These are phyloP conservation scores for Artemia sp. DNA, from an alignment of 2,888 invertebrate species.

Conservation along the genomic window DNA sequence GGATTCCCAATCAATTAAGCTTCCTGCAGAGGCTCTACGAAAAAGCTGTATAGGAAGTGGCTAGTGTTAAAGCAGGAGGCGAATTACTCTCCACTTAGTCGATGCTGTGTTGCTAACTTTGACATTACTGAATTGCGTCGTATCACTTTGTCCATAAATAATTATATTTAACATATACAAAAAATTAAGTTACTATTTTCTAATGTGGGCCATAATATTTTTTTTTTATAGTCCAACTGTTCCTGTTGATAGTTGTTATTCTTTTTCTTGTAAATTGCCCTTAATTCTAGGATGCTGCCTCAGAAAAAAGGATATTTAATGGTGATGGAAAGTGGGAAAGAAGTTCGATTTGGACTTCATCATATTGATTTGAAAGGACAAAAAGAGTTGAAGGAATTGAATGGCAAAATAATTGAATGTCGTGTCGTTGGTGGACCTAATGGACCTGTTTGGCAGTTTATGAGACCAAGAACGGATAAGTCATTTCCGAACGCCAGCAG, in stretches of 20 bases:
- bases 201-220: not conserved
- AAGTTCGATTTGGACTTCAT: slow-evolving; percentile 43
- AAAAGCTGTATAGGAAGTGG: too few relatives aligned
- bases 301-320: slow-evolving; percentile 53
- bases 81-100: too few relatives aligned
- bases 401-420: slow-evolving; percentile 94
- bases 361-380: slow-evolving; percentile 53
- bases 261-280: slow-evolving; percentile 8
- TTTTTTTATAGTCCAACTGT: not conserved
- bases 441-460: slow-evolving; percentile 62
- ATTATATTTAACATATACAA: too few relatives aligned
- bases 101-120: too few relatives aligned
- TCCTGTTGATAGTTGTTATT: not conserved
- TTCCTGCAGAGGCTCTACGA: too few relatives aligned
- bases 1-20: too few relatives aligned
- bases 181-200: too few relatives aligned
- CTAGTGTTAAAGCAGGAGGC: too few relatives aligned
- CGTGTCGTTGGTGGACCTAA: slow-evolving; percentile 44
- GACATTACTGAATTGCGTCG: too few relatives aligned
- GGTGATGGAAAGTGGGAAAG: slow-evolving; percentile 47
- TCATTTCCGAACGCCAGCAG: slow-evolving; percentile 74
- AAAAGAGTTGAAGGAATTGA: slow-evolving; percentile 53
- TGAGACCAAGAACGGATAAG: slow-evolving; percentile 92
- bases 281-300: slow-evolving; percentile 43
- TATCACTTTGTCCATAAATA: too few relatives aligned